Evolutionary conservation across 2,888 invertebrate genomes (phyloP), one percentile per base, ranked within the genome.

Genomic region (Rhorus exstirpatorius): DNA sequence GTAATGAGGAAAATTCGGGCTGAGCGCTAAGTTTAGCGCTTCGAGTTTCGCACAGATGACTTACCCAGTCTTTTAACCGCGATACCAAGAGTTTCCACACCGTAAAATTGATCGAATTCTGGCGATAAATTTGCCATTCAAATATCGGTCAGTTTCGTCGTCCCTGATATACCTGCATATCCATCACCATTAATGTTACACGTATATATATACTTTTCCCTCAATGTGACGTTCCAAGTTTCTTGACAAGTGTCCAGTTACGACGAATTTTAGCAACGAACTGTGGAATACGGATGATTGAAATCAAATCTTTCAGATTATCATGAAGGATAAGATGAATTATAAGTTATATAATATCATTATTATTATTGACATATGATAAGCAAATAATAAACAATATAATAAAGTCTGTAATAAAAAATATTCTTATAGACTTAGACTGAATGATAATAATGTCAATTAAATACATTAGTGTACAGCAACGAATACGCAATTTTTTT

Each of bases 1-100:
- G 88, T 83, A 87, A 86, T 85, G 87, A 86, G 85, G 88, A 78
- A 88, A 88, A 88, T 17, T 88, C 88, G 88, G 88, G 88, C 87
- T 84, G 79, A 61, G 86, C 83, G 85, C 88, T 88, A 88, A 89
- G 86, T 88, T 88, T 88, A 88, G 88, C 82, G 83, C 84, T 53
- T 75, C 68, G 55, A 44, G 44, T 70, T 67, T 79, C 67, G 67
- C 72, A 71, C 31, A 41, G 68, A 70, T 67, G 61, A 61, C 67
- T n/a, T 35, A 19, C 51, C 61, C 17, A 41, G 51, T 35, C 41
- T 14, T 51, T 10, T 14, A n/a, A 1, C 14, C 12, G 26, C 24
- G 65, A 24, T 51, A 10, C 14, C 10, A 35, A 51, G 19, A 53
- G 49, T 21, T 51, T 21, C 31, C 67, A 26, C 58, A 61, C 44